Conservation (phyloP, 1,140 invertebrate species). For the Physella acuta region DNA sequence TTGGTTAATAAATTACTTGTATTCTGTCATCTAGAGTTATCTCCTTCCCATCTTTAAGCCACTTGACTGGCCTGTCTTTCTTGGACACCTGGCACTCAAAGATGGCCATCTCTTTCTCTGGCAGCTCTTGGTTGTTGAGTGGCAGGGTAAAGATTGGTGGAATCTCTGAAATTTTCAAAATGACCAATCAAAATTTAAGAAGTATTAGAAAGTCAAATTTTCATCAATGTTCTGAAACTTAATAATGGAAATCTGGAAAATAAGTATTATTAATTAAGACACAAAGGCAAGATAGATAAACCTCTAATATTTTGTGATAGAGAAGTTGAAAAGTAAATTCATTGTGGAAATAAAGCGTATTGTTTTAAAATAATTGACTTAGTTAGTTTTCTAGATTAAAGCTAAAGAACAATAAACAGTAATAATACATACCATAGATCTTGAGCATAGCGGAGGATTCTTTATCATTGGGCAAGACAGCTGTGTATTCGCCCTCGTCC, state of each 20-base stretch:
- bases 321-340: no score
- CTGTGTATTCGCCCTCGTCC: slow-evolving; percentile 84
- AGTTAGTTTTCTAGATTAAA: no score
- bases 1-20: no score
- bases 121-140: slow-evolving; percentile 41
- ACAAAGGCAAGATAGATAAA: no score
- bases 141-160: slow-evolving; percentile 47
- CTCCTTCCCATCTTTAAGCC: slow-evolving; percentile 69
- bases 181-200: no score
- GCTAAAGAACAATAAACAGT: background rate
- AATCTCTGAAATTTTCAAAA: slow-evolving; percentile 47
- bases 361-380: no score
- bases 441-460: slow-evolving; percentile 49
- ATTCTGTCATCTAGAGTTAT: slow-evolving; percentile 70
- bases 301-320: no score
- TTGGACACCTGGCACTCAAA: slow-evolving; percentile 56
- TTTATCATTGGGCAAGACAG: slow-evolving; percentile 61
- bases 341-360: no score
- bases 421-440: slow-evolving; percentile 53
- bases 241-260: no score
- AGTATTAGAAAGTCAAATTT: no score
- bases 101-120: slow-evolving; percentile 44
- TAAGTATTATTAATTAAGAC: no score
- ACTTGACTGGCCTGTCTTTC: slow-evolving; percentile 48
- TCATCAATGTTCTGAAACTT: no score